A percentile compares a stretch with the other conserved stretches of the same genome.
phyloP scores from a whole-genome alignment of 2,113 vertebrate species.

The Mesoclemmys tuberculata region DNA sequence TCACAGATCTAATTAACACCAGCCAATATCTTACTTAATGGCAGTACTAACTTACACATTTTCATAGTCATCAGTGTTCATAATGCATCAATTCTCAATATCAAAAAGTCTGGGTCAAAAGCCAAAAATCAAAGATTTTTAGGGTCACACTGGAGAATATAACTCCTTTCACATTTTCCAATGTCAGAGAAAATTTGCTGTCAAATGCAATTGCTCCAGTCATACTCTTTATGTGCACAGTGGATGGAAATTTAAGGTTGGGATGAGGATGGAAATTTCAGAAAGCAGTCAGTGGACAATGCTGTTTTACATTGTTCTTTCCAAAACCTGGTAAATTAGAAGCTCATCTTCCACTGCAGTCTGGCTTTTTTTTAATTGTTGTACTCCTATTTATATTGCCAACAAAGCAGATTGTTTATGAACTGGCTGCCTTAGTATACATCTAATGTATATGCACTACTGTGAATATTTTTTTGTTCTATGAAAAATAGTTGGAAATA shows the following conservation, averaged over 20 bases:
- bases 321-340: conserved; percentile 2
- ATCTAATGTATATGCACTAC: not conserved
- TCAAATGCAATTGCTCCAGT: conserved; percentile 43
- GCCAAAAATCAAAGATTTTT: conserved; percentile 50
- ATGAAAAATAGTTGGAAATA: conserved; percentile 2
- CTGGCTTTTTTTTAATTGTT: not conserved
- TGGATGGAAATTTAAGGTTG: conserved; percentile 17
- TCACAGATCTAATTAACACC: conserved; percentile 37
- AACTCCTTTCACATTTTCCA: conserved; percentile 54
- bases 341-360: not conserved
- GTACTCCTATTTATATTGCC: conserved; percentile 2
- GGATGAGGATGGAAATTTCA: conserved; percentile 1
- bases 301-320: conserved; percentile 8
- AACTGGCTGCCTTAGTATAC: not conserved
- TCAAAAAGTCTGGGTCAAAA: conserved; percentile 56
- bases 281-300: not conserved
- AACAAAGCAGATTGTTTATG: conserved; percentile 39
- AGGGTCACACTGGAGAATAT: not conserved
- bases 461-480: not conserved
- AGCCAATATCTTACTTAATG: not conserved
- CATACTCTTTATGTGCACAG: conserved; percentile 48
- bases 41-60: conserved; percentile 29
- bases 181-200: conserved; percentile 38
- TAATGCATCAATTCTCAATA: not conserved
- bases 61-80: conserved; percentile 42